These are phyloP conservation scores for Hypotaenidia okinawae DNA, from an alignment of 2,797 vertebrate species.

Conservation along the genomic window DNA sequence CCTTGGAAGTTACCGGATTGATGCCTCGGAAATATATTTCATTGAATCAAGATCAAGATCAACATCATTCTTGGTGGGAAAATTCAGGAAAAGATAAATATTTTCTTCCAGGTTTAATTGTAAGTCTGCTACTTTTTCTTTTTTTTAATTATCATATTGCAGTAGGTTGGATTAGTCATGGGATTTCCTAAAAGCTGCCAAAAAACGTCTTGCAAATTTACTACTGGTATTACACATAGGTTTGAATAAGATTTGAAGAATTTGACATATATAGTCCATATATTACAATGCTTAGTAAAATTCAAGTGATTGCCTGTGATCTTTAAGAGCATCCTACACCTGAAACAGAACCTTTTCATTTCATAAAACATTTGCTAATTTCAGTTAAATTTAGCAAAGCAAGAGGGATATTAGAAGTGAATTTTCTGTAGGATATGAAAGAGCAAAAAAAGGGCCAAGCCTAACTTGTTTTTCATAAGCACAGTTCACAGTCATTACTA, in stretches of 20 bases:
- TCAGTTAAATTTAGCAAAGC: not conserved
- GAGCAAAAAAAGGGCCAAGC: not conserved
- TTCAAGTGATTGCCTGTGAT: not conserved
- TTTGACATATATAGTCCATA: not conserved
- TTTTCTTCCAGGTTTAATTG: not conserved
- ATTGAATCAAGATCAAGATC: not conserved
- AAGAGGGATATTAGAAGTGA: not conserved
- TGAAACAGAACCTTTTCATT: not conserved
- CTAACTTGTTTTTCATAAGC: too few relatives aligned
- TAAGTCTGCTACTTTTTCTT: not conserved
- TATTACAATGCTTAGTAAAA: not conserved
- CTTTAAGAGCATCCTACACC: not conserved
- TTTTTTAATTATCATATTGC: slow-evolving; percentile 3
- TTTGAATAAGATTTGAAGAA: not conserved
- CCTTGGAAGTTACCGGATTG: not conserved
- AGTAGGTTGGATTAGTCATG: not conserved
- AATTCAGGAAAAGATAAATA: not conserved
- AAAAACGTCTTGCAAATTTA: not conserved
- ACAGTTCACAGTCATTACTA: not conserved
- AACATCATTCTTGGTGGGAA: not conserved
- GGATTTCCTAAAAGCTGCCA: not conserved
- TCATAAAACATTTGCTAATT: not conserved
- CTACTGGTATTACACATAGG: not conserved
- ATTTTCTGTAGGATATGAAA: not conserved
- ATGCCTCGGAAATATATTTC: too few relatives aligned